A percentile compares a stretch with the other conserved stretches of the same genome.
Evolutionary conservation across 2,797 vertebrate genomes (phyloP).

Genomic region (Karalla daura): DNA sequence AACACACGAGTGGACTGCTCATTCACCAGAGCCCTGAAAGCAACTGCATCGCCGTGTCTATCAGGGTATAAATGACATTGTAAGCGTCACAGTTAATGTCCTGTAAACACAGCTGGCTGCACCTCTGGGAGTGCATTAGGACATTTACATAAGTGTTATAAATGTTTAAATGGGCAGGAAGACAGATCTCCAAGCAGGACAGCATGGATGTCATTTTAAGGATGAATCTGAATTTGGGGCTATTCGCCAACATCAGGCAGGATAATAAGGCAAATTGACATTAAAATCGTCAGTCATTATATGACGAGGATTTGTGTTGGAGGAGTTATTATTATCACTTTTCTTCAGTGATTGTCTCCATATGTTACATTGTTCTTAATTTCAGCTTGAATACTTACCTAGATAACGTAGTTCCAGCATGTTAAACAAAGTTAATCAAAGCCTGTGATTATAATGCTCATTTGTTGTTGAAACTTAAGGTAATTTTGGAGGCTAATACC

Average conservation of each 20-base stretch:
- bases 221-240: not conserved
- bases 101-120: not conserved
- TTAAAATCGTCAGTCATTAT: slow-evolving; percentile 7
- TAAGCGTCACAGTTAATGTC: not conserved
- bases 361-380: not conserved
- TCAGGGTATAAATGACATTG: not conserved
- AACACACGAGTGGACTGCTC: slow-evolving; percentile 21
- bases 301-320: not conserved
- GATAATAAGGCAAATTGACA: slow-evolving; percentile 11
- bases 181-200: not conserved
- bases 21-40: slow-evolving; percentile 16
- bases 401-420: too few species aligned
- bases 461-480: not conserved
- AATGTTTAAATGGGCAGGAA: slow-evolving; percentile 11
- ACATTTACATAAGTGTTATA: not conserved
- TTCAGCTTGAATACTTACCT: slow-evolving; percentile 1
- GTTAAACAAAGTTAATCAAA: too few species aligned
- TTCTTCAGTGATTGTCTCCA: not conserved
- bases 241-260: not conserved
- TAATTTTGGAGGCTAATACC: not conserved
- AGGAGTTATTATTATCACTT: not conserved
- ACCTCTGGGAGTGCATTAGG: not conserved
- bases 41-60: slow-evolving; percentile 14
- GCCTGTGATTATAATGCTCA: not conserved
- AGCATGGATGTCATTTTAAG: slow-evolving; percentile 1